Conservation (phyloP, 2,113 vertebrate genomes). For the Cricetomys ansorgei region DNA sequence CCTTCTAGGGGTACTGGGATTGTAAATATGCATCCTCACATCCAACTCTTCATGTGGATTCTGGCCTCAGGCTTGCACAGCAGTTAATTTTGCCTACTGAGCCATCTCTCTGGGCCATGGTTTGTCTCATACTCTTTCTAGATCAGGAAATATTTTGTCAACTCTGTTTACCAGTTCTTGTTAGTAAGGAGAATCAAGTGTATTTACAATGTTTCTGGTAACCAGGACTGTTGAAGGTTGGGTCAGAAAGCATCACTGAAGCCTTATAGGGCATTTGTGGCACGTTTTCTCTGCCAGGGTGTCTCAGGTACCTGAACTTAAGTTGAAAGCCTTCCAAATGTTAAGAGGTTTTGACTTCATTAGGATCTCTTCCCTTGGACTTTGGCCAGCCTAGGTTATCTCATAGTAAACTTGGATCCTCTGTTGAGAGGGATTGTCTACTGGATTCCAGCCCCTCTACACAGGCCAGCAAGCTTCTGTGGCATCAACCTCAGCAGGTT, state of each 20-base stretch:
- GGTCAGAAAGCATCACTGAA: background rate
- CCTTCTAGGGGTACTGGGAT: background rate
- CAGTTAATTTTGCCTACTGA: background rate
- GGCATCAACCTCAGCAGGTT: background rate
- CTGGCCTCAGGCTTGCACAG: no score
- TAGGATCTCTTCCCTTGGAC: background rate
- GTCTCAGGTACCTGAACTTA: background rate
- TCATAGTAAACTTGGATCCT: background rate
- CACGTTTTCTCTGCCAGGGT: background rate
- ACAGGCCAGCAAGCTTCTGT: background rate
- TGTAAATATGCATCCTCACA: background rate
- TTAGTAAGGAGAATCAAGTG: background rate
- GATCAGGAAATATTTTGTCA: background rate
- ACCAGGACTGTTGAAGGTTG: background rate
- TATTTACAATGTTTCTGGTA: background rate
- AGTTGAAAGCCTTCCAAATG: background rate
- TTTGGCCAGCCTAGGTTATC: background rate
- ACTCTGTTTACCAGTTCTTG: background rate
- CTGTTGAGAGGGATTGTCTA: background rate
- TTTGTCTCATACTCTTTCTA: background rate
- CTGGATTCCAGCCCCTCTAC: background rate
- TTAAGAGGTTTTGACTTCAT: background rate
- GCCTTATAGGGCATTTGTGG: background rate
- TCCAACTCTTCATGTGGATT: background rate
- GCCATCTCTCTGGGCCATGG: background rate